phyloP scores from a whole-genome alignment of 1,140 invertebrate species.

The Trichogramma pretiosum region DNA sequence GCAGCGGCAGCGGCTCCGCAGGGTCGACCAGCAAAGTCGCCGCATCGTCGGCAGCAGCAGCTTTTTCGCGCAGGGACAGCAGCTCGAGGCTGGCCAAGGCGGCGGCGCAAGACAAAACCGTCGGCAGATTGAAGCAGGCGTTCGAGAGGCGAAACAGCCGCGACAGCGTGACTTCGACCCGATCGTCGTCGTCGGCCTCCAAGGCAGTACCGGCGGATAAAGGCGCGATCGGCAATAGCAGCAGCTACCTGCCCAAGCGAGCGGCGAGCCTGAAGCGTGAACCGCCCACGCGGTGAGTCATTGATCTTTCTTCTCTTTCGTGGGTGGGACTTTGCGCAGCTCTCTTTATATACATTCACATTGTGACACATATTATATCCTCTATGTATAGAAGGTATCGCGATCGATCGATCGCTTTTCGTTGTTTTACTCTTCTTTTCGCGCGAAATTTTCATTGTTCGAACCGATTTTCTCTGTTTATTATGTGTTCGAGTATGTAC shows the following conservation, averaged over 20 bases:
- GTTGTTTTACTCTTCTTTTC: too few relatives aligned
- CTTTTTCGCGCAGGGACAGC: conserved; percentile 4
- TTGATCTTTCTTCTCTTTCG: too few relatives aligned
- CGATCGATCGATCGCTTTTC: too few relatives aligned
- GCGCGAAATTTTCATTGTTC: too few relatives aligned
- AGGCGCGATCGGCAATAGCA: conserved; percentile 21
- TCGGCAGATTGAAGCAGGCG: conserved; percentile 7
- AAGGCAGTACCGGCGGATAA: neutral
- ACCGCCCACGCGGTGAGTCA: conserved; percentile 21
- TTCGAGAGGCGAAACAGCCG: conserved; percentile 13
- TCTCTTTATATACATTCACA: too few relatives aligned
- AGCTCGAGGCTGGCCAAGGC: too few relatives aligned
- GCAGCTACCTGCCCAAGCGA: conserved; percentile 35
- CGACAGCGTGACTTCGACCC: neutral
- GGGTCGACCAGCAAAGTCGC: neutral
- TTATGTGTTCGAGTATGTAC: too few relatives aligned
- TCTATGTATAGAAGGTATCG: too few relatives aligned
- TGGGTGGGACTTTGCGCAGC: conserved; percentile 15
- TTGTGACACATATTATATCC: too few relatives aligned
- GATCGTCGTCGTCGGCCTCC: too few relatives aligned
- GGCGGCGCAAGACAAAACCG: conserved; percentile 1
- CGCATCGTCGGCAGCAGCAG: neutral
- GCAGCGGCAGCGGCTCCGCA: too few relatives aligned
- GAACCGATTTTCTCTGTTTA: too few relatives aligned
- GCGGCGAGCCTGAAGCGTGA: conserved; percentile 31